Percentiles rank a stretch among this genome's conserved stretches.
phyloP scores from a whole-genome alignment of 2,797 vertebrate species.

The Eupleurogrammus muticus region DNA sequence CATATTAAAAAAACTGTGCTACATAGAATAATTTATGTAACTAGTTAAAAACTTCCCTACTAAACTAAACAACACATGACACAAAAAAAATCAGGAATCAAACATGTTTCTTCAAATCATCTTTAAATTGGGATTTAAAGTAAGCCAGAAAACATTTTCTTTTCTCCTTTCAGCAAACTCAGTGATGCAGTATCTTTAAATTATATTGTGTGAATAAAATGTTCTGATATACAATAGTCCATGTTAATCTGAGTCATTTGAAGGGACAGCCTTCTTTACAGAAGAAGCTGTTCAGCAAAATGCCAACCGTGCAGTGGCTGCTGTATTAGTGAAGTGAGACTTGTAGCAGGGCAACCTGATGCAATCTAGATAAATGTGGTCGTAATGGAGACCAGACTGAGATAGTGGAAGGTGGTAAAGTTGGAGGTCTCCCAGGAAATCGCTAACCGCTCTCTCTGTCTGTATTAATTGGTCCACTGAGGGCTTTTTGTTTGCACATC shows the following conservation, averaged over 20 bases:
- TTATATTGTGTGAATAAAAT: not conserved
- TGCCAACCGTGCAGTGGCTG: slow-evolving; percentile 39
- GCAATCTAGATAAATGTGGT: slow-evolving; percentile 85
- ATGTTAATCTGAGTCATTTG: slow-evolving; percentile 51
- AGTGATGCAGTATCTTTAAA: not conserved
- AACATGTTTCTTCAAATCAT: too few species aligned
- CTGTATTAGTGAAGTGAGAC: slow-evolving; percentile 61
- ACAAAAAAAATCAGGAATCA: not conserved
- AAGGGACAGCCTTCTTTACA: slow-evolving; percentile 36
- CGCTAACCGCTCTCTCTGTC: slow-evolving; percentile 83
- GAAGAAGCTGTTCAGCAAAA: slow-evolving; percentile 67
- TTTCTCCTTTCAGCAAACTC: too few species aligned
- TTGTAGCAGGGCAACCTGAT: slow-evolving; percentile 84
- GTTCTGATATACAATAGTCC: slow-evolving; percentile 9
- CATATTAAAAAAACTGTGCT: not conserved
- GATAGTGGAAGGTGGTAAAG: slow-evolving; percentile 81
- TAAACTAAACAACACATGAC: too few species aligned
- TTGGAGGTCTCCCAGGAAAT: slow-evolving; percentile 86
- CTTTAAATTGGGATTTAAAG: too few species aligned
- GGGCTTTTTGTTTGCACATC: slow-evolving; percentile 81
- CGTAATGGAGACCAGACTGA: slow-evolving; percentile 84
- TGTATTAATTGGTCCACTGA: slow-evolving; percentile 86
- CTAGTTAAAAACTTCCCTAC: not conserved
- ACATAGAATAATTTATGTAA: not conserved
- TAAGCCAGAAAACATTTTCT: too few species aligned